Conservation (phyloP, 1,140 invertebrate genomes). For the Apis dorsata region DNA sequence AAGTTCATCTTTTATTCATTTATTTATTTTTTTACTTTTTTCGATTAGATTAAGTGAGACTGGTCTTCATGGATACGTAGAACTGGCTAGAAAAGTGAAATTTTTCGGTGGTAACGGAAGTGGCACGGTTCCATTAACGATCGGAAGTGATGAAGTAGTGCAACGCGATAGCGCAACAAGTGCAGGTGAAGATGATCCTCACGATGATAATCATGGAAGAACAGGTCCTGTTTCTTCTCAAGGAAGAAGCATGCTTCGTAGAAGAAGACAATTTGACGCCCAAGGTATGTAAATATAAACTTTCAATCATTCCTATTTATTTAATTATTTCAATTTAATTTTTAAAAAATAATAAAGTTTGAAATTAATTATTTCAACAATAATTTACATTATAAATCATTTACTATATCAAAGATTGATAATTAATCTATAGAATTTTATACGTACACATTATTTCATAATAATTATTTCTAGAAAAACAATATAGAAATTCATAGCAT, state of each 20-base stretch:
- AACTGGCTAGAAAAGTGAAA: constrained; percentile 74
- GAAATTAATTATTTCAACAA: neutral
- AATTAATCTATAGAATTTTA: too few relatives aligned
- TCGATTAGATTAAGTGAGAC: constrained; percentile 74
- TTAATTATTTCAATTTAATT: neutral
- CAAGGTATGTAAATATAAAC: constrained; percentile 70
- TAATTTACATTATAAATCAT: neutral
- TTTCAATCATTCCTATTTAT: neutral
- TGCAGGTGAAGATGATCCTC: constrained; percentile 77
- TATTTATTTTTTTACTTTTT: neutral
- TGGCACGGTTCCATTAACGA: constrained; percentile 64
- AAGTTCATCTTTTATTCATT: neutral
- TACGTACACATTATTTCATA: too few relatives aligned
- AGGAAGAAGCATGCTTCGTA: constrained; percentile 74
- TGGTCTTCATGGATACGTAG: constrained; percentile 73
- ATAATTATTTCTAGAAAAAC: too few relatives aligned
- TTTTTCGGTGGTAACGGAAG: constrained; percentile 71
- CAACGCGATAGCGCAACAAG: constrained; percentile 79
- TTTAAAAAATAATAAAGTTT: neutral
- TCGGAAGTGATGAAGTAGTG: constrained; percentile 73
- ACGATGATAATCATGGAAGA: constrained; percentile 69
- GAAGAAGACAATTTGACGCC: constrained; percentile 76
- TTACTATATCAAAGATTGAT: neutral
- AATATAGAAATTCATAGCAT: too few relatives aligned
- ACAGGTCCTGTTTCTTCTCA: constrained; percentile 69